These are phyloP conservation scores for Bungarus multicinctus DNA, from an alignment of 2,113 vertebrate genomes.

Conservation along the genomic window DNA sequence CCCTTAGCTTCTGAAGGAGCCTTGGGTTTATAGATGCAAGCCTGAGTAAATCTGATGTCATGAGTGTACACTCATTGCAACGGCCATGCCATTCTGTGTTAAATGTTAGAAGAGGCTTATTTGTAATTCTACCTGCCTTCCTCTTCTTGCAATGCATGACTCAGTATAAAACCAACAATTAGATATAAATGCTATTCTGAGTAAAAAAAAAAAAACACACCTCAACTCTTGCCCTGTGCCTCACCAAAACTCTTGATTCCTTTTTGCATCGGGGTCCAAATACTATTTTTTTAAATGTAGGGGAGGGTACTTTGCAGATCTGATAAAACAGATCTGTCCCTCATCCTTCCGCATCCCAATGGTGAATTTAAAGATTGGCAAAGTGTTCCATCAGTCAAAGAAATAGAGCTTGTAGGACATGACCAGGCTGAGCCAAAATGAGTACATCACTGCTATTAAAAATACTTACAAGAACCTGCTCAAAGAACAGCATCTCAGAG, in stretches of 20 bases:
- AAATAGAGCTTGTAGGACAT: not conserved
- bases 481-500: not conserved
- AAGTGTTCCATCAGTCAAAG: not conserved
- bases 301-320: not conserved
- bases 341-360: not conserved
- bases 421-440: not conserved
- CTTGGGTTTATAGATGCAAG: conserved; percentile 45
- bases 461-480: not conserved
- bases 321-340: not conserved
- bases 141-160: conserved; percentile 19
- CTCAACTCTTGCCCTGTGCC: conserved; percentile 3
- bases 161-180: not conserved
- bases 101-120: conserved; percentile 60
- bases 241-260: conserved; percentile 17
- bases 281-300: conserved; percentile 3
- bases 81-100: conserved; percentile 54
- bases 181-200: not conserved
- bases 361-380: not conserved
- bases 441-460: not conserved
- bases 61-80: conserved; percentile 58
- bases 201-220: not conserved
- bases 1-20: conserved; percentile 61
- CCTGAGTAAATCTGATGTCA: conserved; percentile 64
- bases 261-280: conserved; percentile 22
- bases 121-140: conserved; percentile 49